These are phyloP conservation scores for Kryptopterus vitreolus DNA, from an alignment of 2,797 vertebrate species.

Conservation along the genomic window DNA sequence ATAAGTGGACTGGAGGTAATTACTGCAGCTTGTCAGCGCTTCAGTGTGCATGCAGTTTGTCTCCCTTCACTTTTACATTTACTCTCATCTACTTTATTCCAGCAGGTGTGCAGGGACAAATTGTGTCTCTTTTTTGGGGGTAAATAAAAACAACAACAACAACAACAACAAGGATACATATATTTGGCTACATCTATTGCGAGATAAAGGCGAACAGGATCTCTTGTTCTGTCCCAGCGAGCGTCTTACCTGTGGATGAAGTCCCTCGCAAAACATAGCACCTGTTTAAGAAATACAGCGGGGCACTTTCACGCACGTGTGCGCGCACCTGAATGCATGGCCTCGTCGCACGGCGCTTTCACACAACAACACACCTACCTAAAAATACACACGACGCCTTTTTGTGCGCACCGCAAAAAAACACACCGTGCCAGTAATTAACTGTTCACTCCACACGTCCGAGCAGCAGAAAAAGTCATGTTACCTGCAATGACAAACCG, in stretches of 20 bases:
- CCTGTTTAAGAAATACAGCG: conserved; percentile 43
- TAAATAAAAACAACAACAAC: not conserved
- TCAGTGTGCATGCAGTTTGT: conserved; percentile 38
- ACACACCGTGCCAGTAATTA: conserved; percentile 6
- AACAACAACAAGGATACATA: not conserved
- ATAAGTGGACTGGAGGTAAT: conserved; percentile 50
- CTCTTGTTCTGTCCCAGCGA: conserved; percentile 27
- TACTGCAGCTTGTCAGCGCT: conserved; percentile 47
- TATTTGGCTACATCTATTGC: not conserved
- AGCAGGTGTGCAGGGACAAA: conserved; percentile 16
- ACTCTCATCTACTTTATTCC: conserved; percentile 4
- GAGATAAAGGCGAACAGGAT: conserved; percentile 1
- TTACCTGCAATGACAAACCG: conserved; percentile 75
- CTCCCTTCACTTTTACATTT: conserved; percentile 34
- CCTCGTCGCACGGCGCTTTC: conserved; percentile 11
- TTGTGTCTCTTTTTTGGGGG: not conserved
- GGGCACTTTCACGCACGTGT: conserved; percentile 27
- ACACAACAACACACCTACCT: conserved; percentile 30
- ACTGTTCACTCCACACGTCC: conserved; percentile 13
- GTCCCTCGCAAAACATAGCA: conserved; percentile 32
- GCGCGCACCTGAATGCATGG: conserved; percentile 15
- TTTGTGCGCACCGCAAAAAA: conserved; percentile 24
- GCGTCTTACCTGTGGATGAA: conserved; percentile 55
- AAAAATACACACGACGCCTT: conserved; percentile 24
- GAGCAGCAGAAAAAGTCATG: conserved; percentile 55